Evolutionary conservation across 1,140 invertebrate species (phyloP).

Genomic region (Tyrophagus putrescentiae): DNA sequence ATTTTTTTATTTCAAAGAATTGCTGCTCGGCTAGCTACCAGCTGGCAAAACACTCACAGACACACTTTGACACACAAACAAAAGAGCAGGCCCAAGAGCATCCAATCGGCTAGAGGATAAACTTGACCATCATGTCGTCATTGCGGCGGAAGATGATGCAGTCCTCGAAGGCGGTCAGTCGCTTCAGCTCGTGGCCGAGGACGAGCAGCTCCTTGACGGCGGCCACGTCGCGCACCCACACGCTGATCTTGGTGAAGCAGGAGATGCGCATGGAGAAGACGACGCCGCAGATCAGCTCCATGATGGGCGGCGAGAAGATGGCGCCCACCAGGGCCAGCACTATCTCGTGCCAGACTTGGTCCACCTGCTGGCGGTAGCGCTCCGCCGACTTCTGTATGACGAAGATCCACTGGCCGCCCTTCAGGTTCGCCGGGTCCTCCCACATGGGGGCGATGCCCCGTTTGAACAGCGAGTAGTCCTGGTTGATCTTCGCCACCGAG

Average conservation of each 20-base stretch:
- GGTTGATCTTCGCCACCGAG: slow-evolving; percentile 1
- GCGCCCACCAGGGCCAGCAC: not conserved
- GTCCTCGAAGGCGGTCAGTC: slow-evolving; percentile 6
- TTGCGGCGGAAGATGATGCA: slow-evolving; percentile 10
- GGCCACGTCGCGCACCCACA: not conserved
- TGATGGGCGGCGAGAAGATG: not conserved
- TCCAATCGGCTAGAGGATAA: not conserved
- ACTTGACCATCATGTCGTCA: slow-evolving; percentile 3
- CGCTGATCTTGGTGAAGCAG: slow-evolving; percentile 9
- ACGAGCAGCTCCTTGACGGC: slow-evolving; percentile 3
- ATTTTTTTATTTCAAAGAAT: too few species aligned
- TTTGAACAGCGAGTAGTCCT: slow-evolving; percentile 17
- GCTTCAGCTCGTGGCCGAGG: slow-evolving; percentile 2
- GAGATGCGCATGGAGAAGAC: slow-evolving; percentile 14
- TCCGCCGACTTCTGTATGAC: slow-evolving; percentile 1
- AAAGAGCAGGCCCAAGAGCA: too few species aligned
- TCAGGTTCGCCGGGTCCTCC: slow-evolving; percentile 18
- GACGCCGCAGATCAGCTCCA: slow-evolving; percentile 6
- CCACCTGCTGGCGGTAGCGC: not conserved
- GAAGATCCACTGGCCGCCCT: slow-evolving; percentile 18
- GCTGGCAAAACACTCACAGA: too few species aligned
- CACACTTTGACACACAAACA: too few species aligned
- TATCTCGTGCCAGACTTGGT: slow-evolving; percentile 4
- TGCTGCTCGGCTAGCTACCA: too few species aligned
- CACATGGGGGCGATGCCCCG: slow-evolving; percentile 16